These are phyloP conservation scores for Saimiri boliviensis DNA, from an alignment of 2,113 vertebrate species.

Conservation along the genomic window DNA sequence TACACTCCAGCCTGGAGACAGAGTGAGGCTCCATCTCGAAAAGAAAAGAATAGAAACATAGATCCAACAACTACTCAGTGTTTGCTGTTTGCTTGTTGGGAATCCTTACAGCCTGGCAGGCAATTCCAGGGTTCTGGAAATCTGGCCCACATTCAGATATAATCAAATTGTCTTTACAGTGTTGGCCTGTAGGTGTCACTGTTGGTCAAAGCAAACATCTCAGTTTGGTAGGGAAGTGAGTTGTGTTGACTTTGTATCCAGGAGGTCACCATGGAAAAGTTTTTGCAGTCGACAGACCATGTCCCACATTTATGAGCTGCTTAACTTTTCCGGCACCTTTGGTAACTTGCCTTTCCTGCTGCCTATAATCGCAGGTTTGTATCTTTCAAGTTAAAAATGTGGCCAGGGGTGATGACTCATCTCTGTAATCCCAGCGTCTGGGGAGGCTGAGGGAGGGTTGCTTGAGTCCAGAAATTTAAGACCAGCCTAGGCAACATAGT, in stretches of 20 bases:
- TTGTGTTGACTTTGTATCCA: not conserved
- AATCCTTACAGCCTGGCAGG: not conserved
- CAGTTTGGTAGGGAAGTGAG: not conserved
- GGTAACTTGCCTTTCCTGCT: not conserved
- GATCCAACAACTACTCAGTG: not conserved
- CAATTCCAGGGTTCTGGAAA: not conserved
- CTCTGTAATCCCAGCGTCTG: too few species aligned
- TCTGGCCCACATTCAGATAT: not conserved
- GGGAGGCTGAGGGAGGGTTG: too few species aligned
- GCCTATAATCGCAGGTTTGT: not conserved
- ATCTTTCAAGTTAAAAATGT: not conserved
- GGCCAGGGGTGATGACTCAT: too few species aligned
- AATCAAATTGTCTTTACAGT: not conserved
- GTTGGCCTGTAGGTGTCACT: slow-evolving; percentile 54
- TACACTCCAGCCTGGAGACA: too few species aligned
- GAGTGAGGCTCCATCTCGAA: not conserved
- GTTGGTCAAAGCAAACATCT: not conserved
- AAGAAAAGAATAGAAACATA: not conserved
- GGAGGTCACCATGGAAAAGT: not conserved
- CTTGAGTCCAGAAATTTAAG: too few species aligned
- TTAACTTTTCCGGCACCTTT: not conserved
- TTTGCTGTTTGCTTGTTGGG: not conserved
- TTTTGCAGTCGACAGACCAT: not conserved
- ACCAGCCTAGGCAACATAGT: too few species aligned
- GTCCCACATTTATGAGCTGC: not conserved